Percentiles rank a stretch among this genome's conserved stretches.
These are phyloP conservation scores for Vulpes ferrilata DNA, from an alignment of 2,113 vertebrate genomes.

Conservation along the genomic window DNA sequence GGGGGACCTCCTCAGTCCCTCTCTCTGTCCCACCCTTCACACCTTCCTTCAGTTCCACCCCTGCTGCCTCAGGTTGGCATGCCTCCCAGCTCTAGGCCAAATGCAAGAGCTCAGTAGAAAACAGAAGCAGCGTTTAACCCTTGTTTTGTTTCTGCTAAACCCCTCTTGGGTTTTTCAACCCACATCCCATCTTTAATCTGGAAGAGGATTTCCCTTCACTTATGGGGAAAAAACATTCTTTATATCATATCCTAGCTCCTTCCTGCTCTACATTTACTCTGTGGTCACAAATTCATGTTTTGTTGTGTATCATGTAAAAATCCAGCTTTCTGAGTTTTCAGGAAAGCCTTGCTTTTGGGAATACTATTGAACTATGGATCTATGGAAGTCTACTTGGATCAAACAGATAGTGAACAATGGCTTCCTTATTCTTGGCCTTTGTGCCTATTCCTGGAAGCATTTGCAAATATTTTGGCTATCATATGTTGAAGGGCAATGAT, in stretches of 20 bases:
- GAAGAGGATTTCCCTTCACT: background rate
- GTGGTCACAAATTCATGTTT: too few relatives aligned
- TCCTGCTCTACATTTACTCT: background rate
- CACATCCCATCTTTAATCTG: background rate
- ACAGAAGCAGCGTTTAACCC: background rate
- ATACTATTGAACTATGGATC: slow-evolving; percentile 40
- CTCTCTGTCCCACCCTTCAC: background rate
- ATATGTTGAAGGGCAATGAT: slow-evolving; percentile 38
- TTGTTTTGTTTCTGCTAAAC: background rate
- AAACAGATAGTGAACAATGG: background rate
- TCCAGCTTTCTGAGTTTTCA: slow-evolving; percentile 13
- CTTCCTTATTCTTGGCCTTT: background rate
- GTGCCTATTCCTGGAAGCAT: slow-evolving; percentile 48
- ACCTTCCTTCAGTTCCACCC: background rate
- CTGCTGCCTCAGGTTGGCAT: background rate
- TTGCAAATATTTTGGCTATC: slow-evolving; percentile 28
- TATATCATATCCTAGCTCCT: background rate
- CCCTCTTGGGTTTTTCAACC: background rate
- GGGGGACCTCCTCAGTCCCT: background rate
- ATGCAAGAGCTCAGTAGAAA: background rate
- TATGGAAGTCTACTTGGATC: slow-evolving; percentile 17
- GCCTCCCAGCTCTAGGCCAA: background rate
- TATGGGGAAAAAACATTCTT: background rate
- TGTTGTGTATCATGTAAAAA: slow-evolving; percentile 45
- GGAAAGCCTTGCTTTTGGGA: slow-evolving; percentile 22